Evolutionary conservation across 2,113 vertebrate genomes (phyloP).

Genomic region (Cacatua alba): DNA sequence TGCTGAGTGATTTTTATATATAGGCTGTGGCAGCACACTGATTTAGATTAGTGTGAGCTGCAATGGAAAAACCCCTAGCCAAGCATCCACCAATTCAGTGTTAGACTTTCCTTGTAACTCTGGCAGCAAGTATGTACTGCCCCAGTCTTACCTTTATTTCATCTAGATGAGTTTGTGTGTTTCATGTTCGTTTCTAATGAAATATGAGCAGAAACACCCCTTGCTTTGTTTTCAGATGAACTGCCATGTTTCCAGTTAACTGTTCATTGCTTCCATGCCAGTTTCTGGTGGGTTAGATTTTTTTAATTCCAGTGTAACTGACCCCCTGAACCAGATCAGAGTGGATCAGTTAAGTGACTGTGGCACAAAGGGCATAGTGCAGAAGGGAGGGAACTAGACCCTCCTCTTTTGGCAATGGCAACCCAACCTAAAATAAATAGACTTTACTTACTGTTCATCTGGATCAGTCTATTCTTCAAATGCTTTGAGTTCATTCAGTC

Average conservation of each 20-base stretch:
- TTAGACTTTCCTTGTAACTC: neutral
- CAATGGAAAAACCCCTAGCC: neutral
- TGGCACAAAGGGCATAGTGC: rapidly evolving
- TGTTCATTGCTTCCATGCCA: neutral
- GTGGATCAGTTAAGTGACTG: neutral
- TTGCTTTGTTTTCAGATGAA: neutral
- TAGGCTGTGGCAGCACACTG: neutral
- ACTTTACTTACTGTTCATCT: neutral
- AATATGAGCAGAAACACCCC: neutral
- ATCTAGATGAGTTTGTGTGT: neutral
- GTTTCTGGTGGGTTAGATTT: neutral
- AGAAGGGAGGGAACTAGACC: neutral
- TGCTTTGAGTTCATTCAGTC: neutral
- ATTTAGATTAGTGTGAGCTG: neutral
- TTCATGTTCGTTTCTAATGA: neutral
- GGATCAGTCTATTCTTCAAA: neutral
- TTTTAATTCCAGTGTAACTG: neutral
- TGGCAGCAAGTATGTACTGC: neutral
- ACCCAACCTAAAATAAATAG: neutral
- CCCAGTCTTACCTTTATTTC: neutral
- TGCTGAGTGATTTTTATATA: neutral
- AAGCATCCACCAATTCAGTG: rapidly evolving
- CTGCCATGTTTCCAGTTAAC: neutral
- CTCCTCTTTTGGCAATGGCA: neutral
- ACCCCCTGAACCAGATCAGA: neutral